phyloP scores from a whole-genome alignment of 2,797 vertebrate species.

The Enteromius afrohamiltoni region DNA sequence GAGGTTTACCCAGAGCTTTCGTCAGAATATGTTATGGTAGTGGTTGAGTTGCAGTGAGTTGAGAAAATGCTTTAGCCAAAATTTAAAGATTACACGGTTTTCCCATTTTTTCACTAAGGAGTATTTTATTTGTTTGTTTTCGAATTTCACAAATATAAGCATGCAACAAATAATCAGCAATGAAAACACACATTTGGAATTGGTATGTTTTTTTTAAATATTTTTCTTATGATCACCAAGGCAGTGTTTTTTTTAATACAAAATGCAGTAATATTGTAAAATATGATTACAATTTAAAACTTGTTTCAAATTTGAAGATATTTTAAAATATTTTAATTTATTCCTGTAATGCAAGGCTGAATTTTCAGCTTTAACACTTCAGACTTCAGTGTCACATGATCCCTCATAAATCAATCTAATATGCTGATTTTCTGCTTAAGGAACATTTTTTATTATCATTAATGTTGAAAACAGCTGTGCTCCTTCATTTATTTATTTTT shows the following conservation, averaged over 20 bases:
- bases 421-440: background rate
- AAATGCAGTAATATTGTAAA: background rate
- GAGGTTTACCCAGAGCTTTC: conserved; percentile 54
- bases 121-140: background rate
- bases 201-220: background rate
- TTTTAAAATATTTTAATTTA: background rate
- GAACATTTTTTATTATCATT: background rate
- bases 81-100: background rate
- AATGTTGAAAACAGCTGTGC: background rate
- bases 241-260: background rate
- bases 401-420: background rate
- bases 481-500: background rate
- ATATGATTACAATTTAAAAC: background rate
- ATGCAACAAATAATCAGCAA: background rate
- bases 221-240: background rate
- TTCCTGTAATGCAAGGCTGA: background rate
- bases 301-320: background rate
- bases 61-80: background rate
- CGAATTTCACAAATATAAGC: background rate
- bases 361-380: background rate
- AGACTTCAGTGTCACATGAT: background rate
- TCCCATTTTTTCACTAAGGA: background rate
- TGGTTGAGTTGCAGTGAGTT: background rate
- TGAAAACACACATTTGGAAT: background rate
- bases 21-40: conserved; percentile 50